Evolutionary conservation across 2,113 vertebrate species (phyloP).

Genomic region (Boulengeromyrus knoepffleri): DNA sequence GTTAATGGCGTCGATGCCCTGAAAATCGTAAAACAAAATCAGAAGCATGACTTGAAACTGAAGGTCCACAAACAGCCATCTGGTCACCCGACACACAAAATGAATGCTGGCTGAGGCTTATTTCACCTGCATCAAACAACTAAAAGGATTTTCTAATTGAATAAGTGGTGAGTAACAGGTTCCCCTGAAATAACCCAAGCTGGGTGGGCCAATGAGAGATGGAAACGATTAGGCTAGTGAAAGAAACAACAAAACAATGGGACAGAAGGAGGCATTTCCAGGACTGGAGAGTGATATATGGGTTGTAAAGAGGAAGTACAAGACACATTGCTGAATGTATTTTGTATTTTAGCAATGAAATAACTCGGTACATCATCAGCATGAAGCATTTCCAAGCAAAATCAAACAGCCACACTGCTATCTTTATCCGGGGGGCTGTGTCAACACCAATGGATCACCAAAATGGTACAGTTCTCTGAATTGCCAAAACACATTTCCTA

Average conservation of each 20-base stretch:
- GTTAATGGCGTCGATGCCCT: constrained; percentile 79
- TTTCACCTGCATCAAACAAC: background rate
- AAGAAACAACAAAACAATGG: background rate
- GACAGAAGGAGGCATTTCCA: background rate
- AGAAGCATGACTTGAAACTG: background rate
- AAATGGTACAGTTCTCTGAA: background rate
- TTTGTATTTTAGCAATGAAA: background rate
- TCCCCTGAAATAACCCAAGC: background rate
- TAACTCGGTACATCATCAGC: background rate
- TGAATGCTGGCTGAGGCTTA: background rate
- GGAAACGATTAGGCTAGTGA: background rate
- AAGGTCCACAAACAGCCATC: background rate
- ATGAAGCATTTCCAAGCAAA: background rate
- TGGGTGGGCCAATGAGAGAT: background rate
- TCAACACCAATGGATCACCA: background rate
- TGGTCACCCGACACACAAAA: background rate
- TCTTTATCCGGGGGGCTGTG: background rate
- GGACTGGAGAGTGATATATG: background rate
- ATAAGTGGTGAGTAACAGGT: background rate
- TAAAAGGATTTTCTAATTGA: background rate
- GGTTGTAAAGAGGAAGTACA: background rate
- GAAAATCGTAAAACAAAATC: background rate
- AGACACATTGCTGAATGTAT: background rate
- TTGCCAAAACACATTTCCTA: too few species aligned
- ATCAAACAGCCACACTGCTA: background rate